phyloP scores from a whole-genome alignment of 2,113 vertebrate species.

The Corydoras sp. region DNA sequence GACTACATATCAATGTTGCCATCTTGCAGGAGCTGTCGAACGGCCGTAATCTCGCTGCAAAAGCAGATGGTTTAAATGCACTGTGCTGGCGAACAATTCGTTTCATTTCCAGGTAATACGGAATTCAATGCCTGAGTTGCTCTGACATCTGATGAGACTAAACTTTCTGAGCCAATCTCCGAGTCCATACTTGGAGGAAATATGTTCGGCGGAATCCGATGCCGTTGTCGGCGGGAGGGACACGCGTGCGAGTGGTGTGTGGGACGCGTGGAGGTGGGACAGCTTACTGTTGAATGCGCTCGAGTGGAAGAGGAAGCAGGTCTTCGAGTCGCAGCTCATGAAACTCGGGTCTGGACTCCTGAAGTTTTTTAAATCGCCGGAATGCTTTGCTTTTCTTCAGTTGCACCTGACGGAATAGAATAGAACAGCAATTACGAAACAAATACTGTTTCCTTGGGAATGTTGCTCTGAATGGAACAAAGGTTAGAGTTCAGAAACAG shows the following conservation, averaged over 20 bases:
- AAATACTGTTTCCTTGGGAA: too few species aligned
- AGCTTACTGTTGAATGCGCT: conserved; percentile 75
- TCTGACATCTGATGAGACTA: conserved; percentile 43
- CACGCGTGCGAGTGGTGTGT: background rate
- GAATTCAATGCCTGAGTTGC: conserved; percentile 42
- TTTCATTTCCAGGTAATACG: conserved; percentile 37
- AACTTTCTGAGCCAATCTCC: conserved; percentile 35
- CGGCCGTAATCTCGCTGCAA: conserved; percentile 34
- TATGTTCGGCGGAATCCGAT: conserved; percentile 12
- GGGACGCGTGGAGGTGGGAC: background rate
- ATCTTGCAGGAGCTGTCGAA: conserved; percentile 39
- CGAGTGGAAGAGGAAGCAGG: conserved; percentile 77
- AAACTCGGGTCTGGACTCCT: conserved; percentile 84
- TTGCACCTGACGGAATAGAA: conserved; percentile 63
- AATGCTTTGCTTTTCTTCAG: conserved; percentile 83
- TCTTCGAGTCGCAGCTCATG: conserved; percentile 72
- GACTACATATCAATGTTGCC: conserved; percentile 41
- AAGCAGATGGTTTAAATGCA: conserved; percentile 42
- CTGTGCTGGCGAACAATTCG: conserved; percentile 38
- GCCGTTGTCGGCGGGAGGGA: background rate
- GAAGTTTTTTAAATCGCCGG: conserved; percentile 79
- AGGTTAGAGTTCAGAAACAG: too few species aligned
- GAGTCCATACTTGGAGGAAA: conserved; percentile 23
- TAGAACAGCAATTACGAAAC: background rate
- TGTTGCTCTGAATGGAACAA: too few species aligned